A percentile compares a stretch with the other conserved stretches of the same genome.
Conservation (phyloP, 2,888 invertebrate genomes). For the Ochropleura plecta region DNA sequence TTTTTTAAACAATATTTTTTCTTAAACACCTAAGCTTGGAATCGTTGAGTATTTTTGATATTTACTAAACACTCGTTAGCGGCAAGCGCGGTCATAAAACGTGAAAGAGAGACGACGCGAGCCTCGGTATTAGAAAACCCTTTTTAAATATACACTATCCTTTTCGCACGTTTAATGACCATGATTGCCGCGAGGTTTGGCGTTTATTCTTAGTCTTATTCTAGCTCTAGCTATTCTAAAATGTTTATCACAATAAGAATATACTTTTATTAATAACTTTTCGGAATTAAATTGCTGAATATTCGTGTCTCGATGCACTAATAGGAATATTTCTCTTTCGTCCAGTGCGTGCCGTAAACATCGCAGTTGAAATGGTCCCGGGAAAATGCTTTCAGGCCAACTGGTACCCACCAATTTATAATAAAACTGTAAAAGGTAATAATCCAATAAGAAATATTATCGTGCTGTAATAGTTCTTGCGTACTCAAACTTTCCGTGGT, state of each 20-base stretch:
- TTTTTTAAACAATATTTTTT: not conserved
- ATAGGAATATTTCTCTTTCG: conserved; percentile 80
- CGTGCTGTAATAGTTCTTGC: conserved; percentile 4
- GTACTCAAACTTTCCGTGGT: conserved; percentile 4
- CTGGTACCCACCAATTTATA: conserved; percentile 53
- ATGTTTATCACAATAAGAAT: not conserved
- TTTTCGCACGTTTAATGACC: conserved; percentile 10
- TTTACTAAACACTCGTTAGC: not conserved
- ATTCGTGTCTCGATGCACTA: conserved; percentile 64
- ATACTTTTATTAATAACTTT: conserved; percentile 1
- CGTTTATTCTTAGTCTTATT: conserved; percentile 3
- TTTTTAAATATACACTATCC: conserved; percentile 6
- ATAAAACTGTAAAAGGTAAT: conserved; percentile 59
- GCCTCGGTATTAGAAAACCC: not conserved
- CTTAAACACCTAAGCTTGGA: conserved; percentile 1
- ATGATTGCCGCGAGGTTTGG: not conserved
- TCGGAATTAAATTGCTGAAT: conserved; percentile 8
- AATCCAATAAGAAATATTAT: conserved; percentile 32
- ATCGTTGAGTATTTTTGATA: conserved; percentile 32
- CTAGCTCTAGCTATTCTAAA: conserved; percentile 17
- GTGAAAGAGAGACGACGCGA: not conserved
- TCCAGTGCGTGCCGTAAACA: conserved; percentile 87
- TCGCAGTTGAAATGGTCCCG: conserved; percentile 60
- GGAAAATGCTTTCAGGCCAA: conserved; percentile 36
- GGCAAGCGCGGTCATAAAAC: not conserved